Evolutionary conservation across 2,888 invertebrate species (phyloP).

Genomic region (Cephus pygmeus): DNA sequence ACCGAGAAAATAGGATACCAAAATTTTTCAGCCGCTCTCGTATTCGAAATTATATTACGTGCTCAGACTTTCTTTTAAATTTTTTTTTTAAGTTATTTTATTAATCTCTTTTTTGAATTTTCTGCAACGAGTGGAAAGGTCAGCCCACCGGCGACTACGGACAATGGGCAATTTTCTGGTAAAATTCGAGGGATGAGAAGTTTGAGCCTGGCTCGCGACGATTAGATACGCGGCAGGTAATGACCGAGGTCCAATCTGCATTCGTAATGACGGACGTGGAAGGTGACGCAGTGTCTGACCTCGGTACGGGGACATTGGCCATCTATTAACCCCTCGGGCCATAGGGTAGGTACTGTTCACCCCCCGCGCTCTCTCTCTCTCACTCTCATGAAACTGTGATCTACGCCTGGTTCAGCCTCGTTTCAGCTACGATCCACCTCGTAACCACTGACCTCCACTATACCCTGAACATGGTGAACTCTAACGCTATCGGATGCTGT

Average conservation of each 20-base stretch:
- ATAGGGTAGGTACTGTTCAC: constrained; percentile 28
- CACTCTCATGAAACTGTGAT: too few species aligned
- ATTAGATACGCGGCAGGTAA: constrained; percentile 50
- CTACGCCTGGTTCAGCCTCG: too few species aligned
- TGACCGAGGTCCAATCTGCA: constrained; percentile 57
- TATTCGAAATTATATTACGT: background rate
- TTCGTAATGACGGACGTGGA: constrained; percentile 58
- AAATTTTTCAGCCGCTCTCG: background rate
- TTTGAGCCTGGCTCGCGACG: constrained; percentile 43
- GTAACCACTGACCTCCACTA: too few species aligned
- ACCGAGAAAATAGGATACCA: background rate
- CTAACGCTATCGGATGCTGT: too few species aligned
- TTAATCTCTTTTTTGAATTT: background rate
- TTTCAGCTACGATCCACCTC: too few species aligned
- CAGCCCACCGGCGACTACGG: constrained; percentile 19
- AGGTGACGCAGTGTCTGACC: constrained; percentile 59
- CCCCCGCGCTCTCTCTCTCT: background rate
- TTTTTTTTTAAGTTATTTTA: background rate
- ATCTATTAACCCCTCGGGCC: constrained; percentile 59
- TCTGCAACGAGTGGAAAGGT: background rate
- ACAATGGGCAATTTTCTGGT: constrained; percentile 45
- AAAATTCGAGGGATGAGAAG: constrained; percentile 33
- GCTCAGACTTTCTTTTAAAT: background rate
- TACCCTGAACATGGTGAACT: too few species aligned
- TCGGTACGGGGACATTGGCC: constrained; percentile 52